These are phyloP conservation scores for Scolopax mira DNA, from an alignment of 2,113 vertebrate species.

Conservation along the genomic window DNA sequence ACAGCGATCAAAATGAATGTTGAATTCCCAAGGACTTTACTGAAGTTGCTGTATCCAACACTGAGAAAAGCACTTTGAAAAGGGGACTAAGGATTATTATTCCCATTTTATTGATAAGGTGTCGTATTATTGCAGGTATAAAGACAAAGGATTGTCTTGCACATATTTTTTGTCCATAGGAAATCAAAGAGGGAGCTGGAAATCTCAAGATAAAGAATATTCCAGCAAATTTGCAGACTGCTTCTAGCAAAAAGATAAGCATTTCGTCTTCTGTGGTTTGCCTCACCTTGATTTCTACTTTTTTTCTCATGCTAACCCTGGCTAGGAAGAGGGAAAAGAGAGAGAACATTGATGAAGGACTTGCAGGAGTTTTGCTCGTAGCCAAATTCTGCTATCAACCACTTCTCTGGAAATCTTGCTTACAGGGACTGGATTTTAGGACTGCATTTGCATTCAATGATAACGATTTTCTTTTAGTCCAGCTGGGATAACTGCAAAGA, in stretches of 20 bases:
- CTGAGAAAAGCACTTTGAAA: conserved; percentile 13
- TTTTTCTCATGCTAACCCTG: not conserved
- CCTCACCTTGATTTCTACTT: not conserved
- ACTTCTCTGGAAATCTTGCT: not conserved
- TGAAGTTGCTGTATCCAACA: not conserved
- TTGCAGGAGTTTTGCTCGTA: conserved; percentile 24
- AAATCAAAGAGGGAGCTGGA: not conserved
- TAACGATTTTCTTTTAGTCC: conserved; percentile 51
- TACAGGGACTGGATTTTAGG: conserved; percentile 17
- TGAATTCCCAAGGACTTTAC: conserved; percentile 28
- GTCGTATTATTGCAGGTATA: not conserved
- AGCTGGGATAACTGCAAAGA: conserved; percentile 11
- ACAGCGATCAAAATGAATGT: conserved; percentile 27
- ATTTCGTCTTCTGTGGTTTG: not conserved
- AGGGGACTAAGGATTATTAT: conserved; percentile 23
- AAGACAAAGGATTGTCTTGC: not conserved
- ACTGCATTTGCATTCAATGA: conserved; percentile 3
- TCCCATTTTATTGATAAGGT: not conserved
- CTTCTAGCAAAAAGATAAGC: conserved; percentile 22
- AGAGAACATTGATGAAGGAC: not conserved
- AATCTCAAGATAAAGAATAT: conserved; percentile 24
- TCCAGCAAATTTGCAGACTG: not conserved
- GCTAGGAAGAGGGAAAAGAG: not conserved
- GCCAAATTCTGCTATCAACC: not conserved
- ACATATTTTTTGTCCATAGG: not conserved